phyloP scores from a whole-genome alignment of 2,888 invertebrate species.

The Pyrrhia umbra region DNA sequence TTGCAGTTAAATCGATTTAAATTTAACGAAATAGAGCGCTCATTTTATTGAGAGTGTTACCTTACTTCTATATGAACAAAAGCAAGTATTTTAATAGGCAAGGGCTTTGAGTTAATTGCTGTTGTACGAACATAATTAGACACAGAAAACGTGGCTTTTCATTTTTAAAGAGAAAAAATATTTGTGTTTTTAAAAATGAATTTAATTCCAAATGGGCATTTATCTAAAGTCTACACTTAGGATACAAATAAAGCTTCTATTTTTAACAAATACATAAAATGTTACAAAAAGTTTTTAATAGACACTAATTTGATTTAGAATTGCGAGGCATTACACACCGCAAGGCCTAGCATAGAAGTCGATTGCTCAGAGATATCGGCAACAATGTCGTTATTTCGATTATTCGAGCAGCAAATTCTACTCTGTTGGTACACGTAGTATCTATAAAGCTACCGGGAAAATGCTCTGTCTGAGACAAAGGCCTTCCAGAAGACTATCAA shows the following conservation, averaged over 20 bases:
- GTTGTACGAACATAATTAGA: slow-evolving; percentile 8
- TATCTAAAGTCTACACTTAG: too few relatives aligned
- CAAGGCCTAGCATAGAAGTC: too few relatives aligned
- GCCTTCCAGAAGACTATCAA: neutral
- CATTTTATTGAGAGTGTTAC: slow-evolving; percentile 44
- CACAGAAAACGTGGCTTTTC: slow-evolving; percentile 2
- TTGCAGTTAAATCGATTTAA: slow-evolving; percentile 68
- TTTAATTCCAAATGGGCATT: too few relatives aligned
- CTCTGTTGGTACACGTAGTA: neutral
- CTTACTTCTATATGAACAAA: slow-evolving; percentile 13
- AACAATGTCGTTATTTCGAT: neutral
- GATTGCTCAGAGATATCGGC: too few relatives aligned
- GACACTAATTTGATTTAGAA: too few relatives aligned
- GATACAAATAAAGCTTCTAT: too few relatives aligned
- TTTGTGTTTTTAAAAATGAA: too few relatives aligned
- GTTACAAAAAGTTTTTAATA: too few relatives aligned
- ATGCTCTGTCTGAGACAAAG: neutral
- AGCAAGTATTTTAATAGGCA: slow-evolving; percentile 3
- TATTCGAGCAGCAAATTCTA: neutral
- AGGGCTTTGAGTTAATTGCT: neutral
- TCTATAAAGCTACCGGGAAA: neutral
- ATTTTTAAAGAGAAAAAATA: neutral
- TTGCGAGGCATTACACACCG: too few relatives aligned
- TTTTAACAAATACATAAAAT: too few relatives aligned
- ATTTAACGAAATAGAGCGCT: slow-evolving; percentile 61